Evolutionary conservation across 2,888 invertebrate genomes (phyloP), one percentile per base, ranked within the genome.

Genomic region (Mesorhabditis belari): DNA sequence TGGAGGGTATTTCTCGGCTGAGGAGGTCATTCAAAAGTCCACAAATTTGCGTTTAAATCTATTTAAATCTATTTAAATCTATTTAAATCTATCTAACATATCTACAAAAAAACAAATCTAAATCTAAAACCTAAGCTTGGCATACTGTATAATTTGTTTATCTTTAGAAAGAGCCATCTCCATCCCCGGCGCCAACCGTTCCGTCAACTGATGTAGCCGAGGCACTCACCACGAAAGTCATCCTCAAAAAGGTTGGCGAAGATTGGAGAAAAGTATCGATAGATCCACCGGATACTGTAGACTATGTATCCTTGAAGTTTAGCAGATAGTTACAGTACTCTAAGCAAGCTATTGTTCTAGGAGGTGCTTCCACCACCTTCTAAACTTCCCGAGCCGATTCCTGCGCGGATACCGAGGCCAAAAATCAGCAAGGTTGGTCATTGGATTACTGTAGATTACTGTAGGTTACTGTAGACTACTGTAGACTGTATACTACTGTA

Each of bases 361-460:
- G 62, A 62, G 64, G 49, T 61, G 17, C 60, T 58, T 5, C 29
- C 59, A 19, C 58, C 66, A 9, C 56, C 64, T 4, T 58, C 59
- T 2, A 55, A 53, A 23, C 58, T 80, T n/a, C 77, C 77, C 1
- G 77, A 79, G 21, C 77, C 76, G 5, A 58, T 76, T 25, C 71
- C 77, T 3, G 77, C 80, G 3, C 59, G 69, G 21, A 80, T 80
- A 65, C 80, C 80, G n/a, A 54, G 80, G 25, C 80, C 80, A 5
- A 80, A 80, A 57, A 67, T 80, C 29, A 63, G 65, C 56, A 74
- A 74, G 62, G 78, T 69, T 44, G 62, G 56, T 25, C 51, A 27
- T 6, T 29, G 12, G 17, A 21, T 5, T 19, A 35, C 54, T 25
- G n/a, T n/a, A n/a, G n/a, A n/a, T n/a, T n/a, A n/a, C n/a, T n/a